Conservation (phyloP, 2,797 vertebrate genomes). For the Sandelia bainsii region DNA sequence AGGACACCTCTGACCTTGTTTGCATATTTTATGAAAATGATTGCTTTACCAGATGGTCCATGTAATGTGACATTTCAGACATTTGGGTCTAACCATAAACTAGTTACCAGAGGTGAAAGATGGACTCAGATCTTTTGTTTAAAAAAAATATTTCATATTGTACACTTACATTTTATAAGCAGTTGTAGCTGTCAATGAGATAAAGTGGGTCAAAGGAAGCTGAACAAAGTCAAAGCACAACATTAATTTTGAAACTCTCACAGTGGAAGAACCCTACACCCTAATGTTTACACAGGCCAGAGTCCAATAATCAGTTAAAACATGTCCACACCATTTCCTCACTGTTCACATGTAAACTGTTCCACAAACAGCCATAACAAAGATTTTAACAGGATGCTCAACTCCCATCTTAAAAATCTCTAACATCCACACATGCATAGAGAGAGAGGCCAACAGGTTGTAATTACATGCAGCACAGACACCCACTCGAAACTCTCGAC, state of each 20-base stretch:
- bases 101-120: background rate
- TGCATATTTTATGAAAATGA: background rate
- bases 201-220: too few relatives aligned
- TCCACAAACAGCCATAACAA: background rate
- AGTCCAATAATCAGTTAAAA: background rate
- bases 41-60: background rate
- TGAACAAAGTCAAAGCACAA: background rate
- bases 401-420: conserved; percentile 24
- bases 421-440: conserved; percentile 25
- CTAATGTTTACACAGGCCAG: background rate
- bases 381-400: conserved; percentile 30
- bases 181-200: too few relatives aligned
- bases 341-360: background rate
- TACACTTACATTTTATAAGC: too few relatives aligned
- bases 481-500: conserved; percentile 47
- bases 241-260: background rate
- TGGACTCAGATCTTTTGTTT: too few relatives aligned
- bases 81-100: background rate
- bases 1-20: background rate
- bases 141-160: too few relatives aligned
- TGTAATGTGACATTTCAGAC: background rate
- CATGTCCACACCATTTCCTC: background rate
- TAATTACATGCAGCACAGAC: conserved; percentile 26
- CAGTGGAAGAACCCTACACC: background rate
- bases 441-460: conserved; percentile 1